Percentiles rank a stretch among this genome's conserved stretches.
These are phyloP conservation scores for Liposcelis brunnea DNA, from an alignment of 2,888 invertebrate species.

Conservation along the genomic window DNA sequence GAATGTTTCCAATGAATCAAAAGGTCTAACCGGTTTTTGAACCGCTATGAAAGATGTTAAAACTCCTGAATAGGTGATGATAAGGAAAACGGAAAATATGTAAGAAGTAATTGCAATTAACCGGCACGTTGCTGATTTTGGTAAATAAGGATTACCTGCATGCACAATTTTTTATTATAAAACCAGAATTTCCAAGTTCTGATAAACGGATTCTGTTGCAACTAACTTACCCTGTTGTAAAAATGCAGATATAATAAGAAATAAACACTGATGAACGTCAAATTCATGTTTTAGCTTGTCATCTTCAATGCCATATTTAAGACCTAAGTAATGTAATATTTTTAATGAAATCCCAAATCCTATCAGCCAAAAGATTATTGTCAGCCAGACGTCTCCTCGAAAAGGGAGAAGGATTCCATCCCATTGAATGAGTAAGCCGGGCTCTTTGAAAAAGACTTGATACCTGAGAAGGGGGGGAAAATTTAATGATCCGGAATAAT, in stretches of 20 bases:
- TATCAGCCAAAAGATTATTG: background rate
- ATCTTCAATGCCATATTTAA: background rate
- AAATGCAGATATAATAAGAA: background rate
- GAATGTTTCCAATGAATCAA: background rate
- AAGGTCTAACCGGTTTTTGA: background rate
- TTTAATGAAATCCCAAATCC: background rate
- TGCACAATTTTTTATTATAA: background rate
- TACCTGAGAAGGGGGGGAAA: background rate
- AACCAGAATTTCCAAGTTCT: too few relatives aligned
- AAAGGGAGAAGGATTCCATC: conserved; percentile 1
- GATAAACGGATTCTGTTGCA: too few relatives aligned
- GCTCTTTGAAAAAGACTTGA: background rate
- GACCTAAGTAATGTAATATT: background rate
- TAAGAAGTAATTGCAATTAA: background rate
- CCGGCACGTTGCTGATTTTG: background rate
- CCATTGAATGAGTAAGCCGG: background rate
- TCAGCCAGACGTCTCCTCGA: background rate
- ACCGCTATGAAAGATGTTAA: conserved; percentile 3
- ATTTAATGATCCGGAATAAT: too few relatives aligned
- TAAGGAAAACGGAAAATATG: background rate
- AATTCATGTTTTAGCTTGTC: background rate
- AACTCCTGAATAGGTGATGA: background rate
- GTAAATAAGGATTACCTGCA: background rate
- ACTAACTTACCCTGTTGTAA: background rate
- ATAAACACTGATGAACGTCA: background rate